phyloP scores from a whole-genome alignment of 2,888 invertebrate species.

The Ariolimax columbianus region DNA sequence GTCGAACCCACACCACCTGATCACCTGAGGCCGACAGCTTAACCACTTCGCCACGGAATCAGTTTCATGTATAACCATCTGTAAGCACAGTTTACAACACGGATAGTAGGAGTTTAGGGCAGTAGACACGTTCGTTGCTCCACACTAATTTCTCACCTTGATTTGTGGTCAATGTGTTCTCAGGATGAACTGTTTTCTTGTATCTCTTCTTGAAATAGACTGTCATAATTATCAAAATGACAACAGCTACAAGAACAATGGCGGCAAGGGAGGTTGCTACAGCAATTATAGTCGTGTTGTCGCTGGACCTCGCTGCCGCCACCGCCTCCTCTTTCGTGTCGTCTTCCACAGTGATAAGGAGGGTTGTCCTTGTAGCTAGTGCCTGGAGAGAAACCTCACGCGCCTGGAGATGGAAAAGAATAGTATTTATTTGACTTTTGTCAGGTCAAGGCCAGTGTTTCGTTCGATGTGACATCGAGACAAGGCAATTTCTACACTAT shows the following conservation, averaged over 20 bases:
- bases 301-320: neutral
- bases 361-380: neutral
- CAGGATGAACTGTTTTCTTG: conserved; percentile 36
- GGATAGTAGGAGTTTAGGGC: no score
- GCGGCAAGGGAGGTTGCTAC: conserved; percentile 10
- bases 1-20: no score
- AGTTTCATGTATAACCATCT: no score
- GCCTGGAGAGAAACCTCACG: conserved; percentile 4
- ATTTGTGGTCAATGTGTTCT: neutral
- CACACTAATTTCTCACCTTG: conserved; percentile 31
- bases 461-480: no score
- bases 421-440: no score
- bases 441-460: no score
- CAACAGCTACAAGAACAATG: neutral
- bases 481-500: no score
- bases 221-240: neutral
- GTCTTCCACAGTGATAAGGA: conserved; percentile 12
- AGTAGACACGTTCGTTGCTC: no score
- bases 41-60: no score
- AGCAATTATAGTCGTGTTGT: neutral
- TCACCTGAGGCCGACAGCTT: no score
- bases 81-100: no score
- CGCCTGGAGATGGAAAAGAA: conserved; percentile 4
- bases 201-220: conserved; percentile 31
- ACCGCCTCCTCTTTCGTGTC: neutral